Conservation (phyloP, 35 echinoderm and acorn worm species). For the Ophioderma brevispina region DNA sequence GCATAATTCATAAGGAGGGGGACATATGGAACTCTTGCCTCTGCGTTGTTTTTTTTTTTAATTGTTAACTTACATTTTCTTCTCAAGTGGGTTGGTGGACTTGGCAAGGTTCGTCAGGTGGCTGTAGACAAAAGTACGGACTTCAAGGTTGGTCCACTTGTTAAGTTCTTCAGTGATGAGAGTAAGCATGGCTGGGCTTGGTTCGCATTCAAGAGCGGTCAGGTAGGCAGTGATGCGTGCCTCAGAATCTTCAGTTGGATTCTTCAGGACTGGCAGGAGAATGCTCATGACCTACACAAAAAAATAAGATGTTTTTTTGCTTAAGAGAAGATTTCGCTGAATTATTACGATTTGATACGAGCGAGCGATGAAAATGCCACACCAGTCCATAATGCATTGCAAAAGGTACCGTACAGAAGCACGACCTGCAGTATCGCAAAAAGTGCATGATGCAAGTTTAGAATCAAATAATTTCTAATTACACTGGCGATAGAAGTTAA, state of each 20-base stretch:
- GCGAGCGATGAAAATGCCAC: too few relatives aligned
- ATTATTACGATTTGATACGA: too few relatives aligned
- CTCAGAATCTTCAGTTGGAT: constrained; percentile 41
- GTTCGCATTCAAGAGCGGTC: constrained; percentile 15
- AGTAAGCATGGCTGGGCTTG: constrained; percentile 11
- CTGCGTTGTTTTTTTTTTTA: too few relatives aligned
- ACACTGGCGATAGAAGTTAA: too few relatives aligned
- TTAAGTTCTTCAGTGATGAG: constrained; percentile 47
- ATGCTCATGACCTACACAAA: constrained; percentile 31
- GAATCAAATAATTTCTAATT: too few relatives aligned
- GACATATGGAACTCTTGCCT: too few relatives aligned
- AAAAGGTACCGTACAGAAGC: too few relatives aligned
- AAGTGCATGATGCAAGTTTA: too few relatives aligned
- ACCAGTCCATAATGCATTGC: too few relatives aligned
- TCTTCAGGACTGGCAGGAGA: constrained; percentile 32
- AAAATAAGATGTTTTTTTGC: background rate
- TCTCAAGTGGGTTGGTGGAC: constrained; percentile 11
- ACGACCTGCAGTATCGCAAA: too few relatives aligned
- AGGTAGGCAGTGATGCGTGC: constrained; percentile 35
- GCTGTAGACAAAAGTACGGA: constrained; percentile 30
- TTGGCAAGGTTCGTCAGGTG: constrained; percentile 31
- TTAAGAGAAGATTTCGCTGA: too few relatives aligned
- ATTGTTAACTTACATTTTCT: constrained; percentile 36
- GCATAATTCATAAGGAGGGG: too few relatives aligned
- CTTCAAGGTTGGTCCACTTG: constrained; percentile 41